Evolutionary conservation across 2,888 invertebrate species (phyloP).

Genomic region (Agrotis ipsilon): DNA sequence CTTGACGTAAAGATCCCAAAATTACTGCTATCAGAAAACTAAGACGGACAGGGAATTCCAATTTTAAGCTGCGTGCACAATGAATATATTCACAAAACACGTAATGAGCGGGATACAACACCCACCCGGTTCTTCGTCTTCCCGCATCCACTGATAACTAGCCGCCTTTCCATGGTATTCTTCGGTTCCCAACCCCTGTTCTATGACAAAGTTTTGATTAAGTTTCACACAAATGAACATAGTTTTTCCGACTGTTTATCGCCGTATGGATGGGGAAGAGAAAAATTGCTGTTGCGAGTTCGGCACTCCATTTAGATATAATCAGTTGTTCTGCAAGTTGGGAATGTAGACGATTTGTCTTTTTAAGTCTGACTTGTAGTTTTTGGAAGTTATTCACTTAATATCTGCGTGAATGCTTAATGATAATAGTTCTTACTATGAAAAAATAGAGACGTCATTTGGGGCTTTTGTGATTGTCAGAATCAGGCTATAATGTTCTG

Average conservation of each 20-base stretch:
- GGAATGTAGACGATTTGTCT: slow-evolving; percentile 22
- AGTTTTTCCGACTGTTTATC: slow-evolving; percentile 51
- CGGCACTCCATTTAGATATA: slow-evolving; percentile 35
- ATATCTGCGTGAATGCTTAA: not conserved
- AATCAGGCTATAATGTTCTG: no score
- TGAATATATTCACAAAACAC: no score
- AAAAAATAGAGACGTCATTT: not conserved
- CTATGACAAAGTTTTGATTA: slow-evolving; percentile 65
- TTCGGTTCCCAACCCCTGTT: slow-evolving; percentile 18
- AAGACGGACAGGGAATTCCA: no score
- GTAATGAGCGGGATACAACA: no score
- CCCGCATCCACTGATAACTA: not conserved
- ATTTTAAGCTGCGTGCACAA: no score
- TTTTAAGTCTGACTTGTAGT: slow-evolving; percentile 17
- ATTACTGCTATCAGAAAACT: no score
- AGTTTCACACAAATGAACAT: slow-evolving; percentile 56
- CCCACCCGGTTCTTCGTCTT: no score
- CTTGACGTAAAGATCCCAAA: no score
- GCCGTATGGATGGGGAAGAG: slow-evolving; percentile 32
- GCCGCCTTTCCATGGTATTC: not conserved
- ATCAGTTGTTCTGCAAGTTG: slow-evolving; percentile 42
- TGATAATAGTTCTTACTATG: not conserved
- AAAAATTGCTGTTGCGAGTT: slow-evolving; percentile 42
- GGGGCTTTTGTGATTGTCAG: not conserved
- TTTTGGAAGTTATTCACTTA: not conserved